Base-by-base conservation (phyloP, 2,113 vertebrate species). In the Columbina picui region DNA sequence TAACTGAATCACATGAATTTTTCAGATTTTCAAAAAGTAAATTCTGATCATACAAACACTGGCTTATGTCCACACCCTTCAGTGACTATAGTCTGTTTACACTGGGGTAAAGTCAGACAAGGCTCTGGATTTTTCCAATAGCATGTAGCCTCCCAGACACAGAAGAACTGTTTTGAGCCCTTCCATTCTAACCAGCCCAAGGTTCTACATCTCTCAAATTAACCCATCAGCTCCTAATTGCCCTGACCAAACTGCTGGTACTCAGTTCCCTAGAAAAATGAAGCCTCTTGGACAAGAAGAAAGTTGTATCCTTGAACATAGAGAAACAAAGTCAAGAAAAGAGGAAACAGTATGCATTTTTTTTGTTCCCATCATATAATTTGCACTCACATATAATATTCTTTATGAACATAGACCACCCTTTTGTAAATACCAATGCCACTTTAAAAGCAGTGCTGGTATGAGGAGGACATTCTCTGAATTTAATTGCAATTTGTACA, bases 231-330 rank as follows among this genome's bases (percentile, higher is more conserved):
- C n/a, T 88, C 34, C 22, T 65, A 69, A 78, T 12, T 11, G 23
- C 23, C 19, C 30, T 53, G 11, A 14, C 19, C 20, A 53, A 74
- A 74, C 29, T 0, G 1, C 12, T 60, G 53, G 27, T 20, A 38
- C 27, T 16, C 0, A 0, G 15, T 70, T 43, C 36, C 26, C 14
- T 43, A 75, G 17, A 65, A 52, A 15, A 61, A 68, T 0, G 0
- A 59, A 49, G 29, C 7, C 13, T 55, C 67, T 87, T 77, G 57
- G 59, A 36, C 49, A 43, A 77, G 47, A 65, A 67, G 16, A 53
- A 63, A 32, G 4, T 41, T 52, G 36, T 41, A 41, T 80, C 20
- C 17, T 63, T 76, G 38, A 80, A 53, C 15, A 71, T 4, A 30
- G 41, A 45, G 25, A 92, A 90, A 47, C 7, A 71, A 84, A 71